Evolutionary conservation across 2,888 invertebrate genomes (phyloP), one percentile per base, ranked within the genome.

Genomic region (Mythimna impura): DNA sequence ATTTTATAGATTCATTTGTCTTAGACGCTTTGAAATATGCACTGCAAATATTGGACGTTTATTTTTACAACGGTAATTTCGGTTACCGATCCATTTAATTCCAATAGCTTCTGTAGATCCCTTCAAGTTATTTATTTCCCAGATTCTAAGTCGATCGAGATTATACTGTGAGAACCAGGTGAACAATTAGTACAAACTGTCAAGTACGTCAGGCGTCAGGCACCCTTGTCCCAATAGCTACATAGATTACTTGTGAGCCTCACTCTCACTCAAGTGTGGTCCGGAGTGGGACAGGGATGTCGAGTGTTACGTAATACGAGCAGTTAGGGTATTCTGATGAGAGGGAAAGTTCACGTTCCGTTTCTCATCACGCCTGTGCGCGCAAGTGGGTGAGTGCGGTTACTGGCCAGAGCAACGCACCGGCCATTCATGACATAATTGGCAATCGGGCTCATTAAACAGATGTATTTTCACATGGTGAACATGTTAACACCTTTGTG

Each of bases 1-100:
- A 96, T 95, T 96, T 96, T 95, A 96, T 96, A 95, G 95, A 95
- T 95, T 94, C 94, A 95, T 96, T 96, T 95, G 94, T 95, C 94
- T 95, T 93, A 91, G 91, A 90, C 86, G 89, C 91, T 93, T 93
- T 92, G 93, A 93, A 92, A 93, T 93, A 93, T 93, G 86, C 84
- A 88, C 84, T 83, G 86, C 78, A 88, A 88, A 83, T 86, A 87
- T 88, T 87, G 78, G 81, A 79, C 71, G 66, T 84, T 84, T 85
- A 80, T 86, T 88, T 84, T 81, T 82, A 82, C 74, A 62, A 70
- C 40, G 73, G 73, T 71, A 80, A 82, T 84, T 84, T 82, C 43
- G 60, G 66, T 74, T 71, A 69, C 71, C 52, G 66, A 67, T 66
- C 25, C 65, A 67, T 78, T 78, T 66, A 70, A 66, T 85, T 78